These are phyloP conservation scores for Pocillopora verrucosa DNA, from an alignment of 64 coral and sea anemone genomes.

Conservation along the genomic window DNA sequence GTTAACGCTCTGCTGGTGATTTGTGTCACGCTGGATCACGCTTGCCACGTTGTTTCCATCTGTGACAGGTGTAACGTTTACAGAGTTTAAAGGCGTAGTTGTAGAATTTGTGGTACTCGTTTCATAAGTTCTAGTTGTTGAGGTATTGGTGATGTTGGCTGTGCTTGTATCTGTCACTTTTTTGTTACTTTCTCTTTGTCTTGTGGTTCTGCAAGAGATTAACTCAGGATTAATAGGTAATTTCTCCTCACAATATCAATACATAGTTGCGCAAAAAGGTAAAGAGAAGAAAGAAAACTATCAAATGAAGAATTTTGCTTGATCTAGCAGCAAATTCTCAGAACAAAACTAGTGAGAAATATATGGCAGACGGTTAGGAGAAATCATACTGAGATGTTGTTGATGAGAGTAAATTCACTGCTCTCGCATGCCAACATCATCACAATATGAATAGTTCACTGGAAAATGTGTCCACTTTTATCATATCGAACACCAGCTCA, in stretches of 20 bases:
- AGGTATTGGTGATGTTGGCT: background rate
- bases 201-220: background rate
- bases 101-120: background rate
- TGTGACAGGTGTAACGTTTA: background rate
- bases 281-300: too few relatives aligned
- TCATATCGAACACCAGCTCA: background rate
- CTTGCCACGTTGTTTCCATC: background rate
- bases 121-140: background rate
- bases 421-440: too few relatives aligned
- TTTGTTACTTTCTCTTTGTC: conserved; percentile 32
- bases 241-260: too few relatives aligned
- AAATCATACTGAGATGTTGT: too few relatives aligned
- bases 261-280: too few relatives aligned
- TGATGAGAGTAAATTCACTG: too few relatives aligned
- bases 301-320: too few relatives aligned
- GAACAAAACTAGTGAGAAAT: too few relatives aligned
- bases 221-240: background rate
- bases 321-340: too few relatives aligned
- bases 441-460: too few relatives aligned
- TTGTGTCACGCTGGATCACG: background rate
- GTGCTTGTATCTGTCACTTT: background rate
- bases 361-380: too few relatives aligned
- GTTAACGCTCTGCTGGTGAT: background rate
- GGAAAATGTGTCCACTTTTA: too few relatives aligned
- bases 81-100: background rate